Evolutionary conservation across 2,888 invertebrate species (phyloP).

Genomic region (Dicyrtoma fusca): DNA sequence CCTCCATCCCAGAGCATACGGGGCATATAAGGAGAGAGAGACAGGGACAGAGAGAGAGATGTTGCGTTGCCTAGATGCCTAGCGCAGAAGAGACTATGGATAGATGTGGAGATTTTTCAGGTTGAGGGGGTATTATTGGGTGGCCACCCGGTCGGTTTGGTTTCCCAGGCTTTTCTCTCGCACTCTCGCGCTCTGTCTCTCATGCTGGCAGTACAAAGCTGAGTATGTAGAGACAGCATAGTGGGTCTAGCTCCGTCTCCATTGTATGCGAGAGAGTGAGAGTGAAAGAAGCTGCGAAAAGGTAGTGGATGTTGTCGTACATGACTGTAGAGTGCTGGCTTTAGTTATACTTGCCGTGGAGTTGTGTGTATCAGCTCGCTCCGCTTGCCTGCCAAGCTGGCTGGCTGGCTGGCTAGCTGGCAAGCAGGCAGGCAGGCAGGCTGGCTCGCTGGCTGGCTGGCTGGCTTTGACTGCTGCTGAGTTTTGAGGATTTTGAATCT

Average conservation of each 20-base stretch:
- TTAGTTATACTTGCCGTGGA: too few species aligned
- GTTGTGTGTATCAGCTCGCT: neutral
- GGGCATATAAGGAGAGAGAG: too few species aligned
- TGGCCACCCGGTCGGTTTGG: slow-evolving; percentile 27
- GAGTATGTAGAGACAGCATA: slow-evolving; percentile 20
- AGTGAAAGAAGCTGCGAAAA: slow-evolving; percentile 32
- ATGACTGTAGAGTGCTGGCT: too few species aligned
- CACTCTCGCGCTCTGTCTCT: slow-evolving; percentile 9
- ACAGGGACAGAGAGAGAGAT: slow-evolving; percentile 29
- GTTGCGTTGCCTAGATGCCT: too few species aligned
- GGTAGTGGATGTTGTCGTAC: slow-evolving; percentile 20
- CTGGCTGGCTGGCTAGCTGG: neutral
- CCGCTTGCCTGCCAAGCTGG: neutral
- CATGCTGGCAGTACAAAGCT: slow-evolving; percentile 1
- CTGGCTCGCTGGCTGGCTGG: neutral
- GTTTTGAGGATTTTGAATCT: slow-evolving; percentile 37
- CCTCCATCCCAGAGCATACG: too few species aligned
- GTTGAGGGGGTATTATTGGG: slow-evolving; percentile 29
- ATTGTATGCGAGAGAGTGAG: slow-evolving; percentile 14
- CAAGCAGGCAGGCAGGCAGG: neutral
- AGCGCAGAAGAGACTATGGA: slow-evolving; percentile 28
- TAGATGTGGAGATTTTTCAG: slow-evolving; percentile 17
- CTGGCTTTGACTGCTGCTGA: slow-evolving; percentile 18
- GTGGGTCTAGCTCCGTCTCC: neutral
- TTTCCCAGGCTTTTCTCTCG: slow-evolving; percentile 25